Conservation (phyloP, 2,888 invertebrate genomes). For the Omphaloscelis lunosa region DNA sequence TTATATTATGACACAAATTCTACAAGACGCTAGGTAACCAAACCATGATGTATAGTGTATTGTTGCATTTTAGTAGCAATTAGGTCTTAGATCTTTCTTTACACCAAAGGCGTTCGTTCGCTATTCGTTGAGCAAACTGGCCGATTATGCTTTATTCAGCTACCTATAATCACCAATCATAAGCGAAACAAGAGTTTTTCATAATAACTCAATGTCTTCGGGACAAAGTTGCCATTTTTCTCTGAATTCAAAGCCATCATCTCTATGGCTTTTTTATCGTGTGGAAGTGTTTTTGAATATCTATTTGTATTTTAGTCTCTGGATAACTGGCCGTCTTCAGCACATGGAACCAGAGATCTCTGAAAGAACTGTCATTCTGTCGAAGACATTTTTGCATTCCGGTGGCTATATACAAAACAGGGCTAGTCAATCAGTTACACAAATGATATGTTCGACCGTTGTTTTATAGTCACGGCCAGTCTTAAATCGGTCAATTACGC, state of each 20-base stretch:
- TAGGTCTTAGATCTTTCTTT: background rate
- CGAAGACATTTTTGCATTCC: too few species aligned
- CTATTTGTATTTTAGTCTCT: background rate
- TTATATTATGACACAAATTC: constrained; percentile 16
- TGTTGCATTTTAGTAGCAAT: background rate
- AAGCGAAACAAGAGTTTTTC: background rate
- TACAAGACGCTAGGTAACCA: background rate
- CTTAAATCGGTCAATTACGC: constrained; percentile 21
- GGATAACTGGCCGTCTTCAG: background rate
- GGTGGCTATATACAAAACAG: background rate
- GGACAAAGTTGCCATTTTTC: background rate
- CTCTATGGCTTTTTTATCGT: background rate
- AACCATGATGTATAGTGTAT: background rate
- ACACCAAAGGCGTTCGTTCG: too few species aligned
- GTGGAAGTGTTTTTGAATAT: background rate
- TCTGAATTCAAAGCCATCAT: background rate
- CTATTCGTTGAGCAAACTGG: background rate
- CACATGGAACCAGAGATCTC: background rate
- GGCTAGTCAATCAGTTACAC: constrained; percentile 11
- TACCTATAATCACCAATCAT: background rate
- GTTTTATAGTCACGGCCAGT: constrained; percentile 9
- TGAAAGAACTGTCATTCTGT: background rate
- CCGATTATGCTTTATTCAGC: background rate
- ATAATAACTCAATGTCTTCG: background rate
- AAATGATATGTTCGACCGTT: background rate